phyloP scores from a whole-genome alignment of 2,113 vertebrate genomes.

The Plecturocebus donacophilus region DNA sequence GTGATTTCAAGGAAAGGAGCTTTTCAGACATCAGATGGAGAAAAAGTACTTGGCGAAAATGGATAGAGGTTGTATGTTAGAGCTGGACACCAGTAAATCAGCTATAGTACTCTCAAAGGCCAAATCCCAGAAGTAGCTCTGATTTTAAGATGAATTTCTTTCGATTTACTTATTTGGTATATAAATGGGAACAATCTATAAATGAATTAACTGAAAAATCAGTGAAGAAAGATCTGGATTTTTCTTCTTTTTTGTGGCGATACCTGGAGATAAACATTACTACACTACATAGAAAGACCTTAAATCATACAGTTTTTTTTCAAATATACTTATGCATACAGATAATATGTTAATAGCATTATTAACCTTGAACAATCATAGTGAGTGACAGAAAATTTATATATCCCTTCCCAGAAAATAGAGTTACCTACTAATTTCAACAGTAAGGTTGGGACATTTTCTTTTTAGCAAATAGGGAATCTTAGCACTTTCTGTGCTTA shows the following conservation, averaged over 20 bases:
- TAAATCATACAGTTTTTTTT: constrained; percentile 3
- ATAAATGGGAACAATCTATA: neutral
- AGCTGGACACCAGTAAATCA: constrained; percentile 1
- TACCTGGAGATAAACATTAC: neutral
- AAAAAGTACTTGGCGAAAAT: constrained; percentile 44
- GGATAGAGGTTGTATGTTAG: neutral
- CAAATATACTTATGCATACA: neutral
- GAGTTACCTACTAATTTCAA: neutral
- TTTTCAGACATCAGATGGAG: neutral
- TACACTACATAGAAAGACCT: neutral
- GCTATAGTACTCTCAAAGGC: neutral
- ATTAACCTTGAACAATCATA: neutral
- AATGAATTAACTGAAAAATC: constrained; percentile 16
- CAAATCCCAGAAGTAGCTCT: neutral
- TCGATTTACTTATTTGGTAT: neutral
- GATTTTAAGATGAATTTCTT: neutral
- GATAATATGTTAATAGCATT: neutral
- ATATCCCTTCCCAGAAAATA: neutral
- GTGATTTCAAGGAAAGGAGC: constrained; percentile 11
- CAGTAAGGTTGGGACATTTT: neutral
- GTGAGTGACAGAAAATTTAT: neutral
- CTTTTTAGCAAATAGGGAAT: neutral
- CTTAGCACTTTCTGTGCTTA: neutral
- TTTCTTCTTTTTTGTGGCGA: neutral
- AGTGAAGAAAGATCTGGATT: neutral